Evolutionary conservation across 2,113 vertebrate species (phyloP), one percentile per base, ranked within the genome.

Genomic region (Tricholaema leucomelas): DNA sequence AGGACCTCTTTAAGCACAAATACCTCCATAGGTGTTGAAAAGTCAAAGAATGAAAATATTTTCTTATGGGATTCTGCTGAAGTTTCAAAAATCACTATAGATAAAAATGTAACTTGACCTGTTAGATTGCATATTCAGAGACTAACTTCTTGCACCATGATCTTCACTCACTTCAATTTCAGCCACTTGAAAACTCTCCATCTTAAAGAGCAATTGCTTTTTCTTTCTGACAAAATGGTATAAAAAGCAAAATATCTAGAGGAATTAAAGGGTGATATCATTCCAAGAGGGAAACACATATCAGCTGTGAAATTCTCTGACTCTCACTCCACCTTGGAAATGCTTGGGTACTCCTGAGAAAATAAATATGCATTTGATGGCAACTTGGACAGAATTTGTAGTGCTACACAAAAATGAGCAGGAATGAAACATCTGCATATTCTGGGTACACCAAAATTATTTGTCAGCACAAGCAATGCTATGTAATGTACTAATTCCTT

Each of bases 271-370:
- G 77, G 81, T 97, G 97, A 97, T 97, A 93, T 98, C 95, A 97
- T 97, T 97, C 96, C 95, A 96, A 92, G 74, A 84, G 93, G 91
- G 84, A 97, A 95, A 87, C 92, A 94, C 92, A 96, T 94, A 95
- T 97, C 97, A 97, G 93, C 93, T 88, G 87, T 69, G 67, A 90
- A 92, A 83, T 81, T 95, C 94, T 83, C 87, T 78, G 63, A 86
- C 95, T 96, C 96, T 97, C 94, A 90, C 95, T 97, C 96, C 96
- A 96, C 95, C 94, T 97, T 98, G 95, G 97, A 97, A 96, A 96
- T 95, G 91, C 76, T 96, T 97, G 87, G 88, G 85, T 96, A 94
- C 94, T 93, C 92, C 87, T 94, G 96, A 97, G 96, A 96, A 97
- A 97, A 96, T 95, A 97, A 97, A 87, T 96, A 96, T 77, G 88